phyloP scores from a whole-genome alignment of 1,140 invertebrate species.

The Cecropterus lyciades region DNA sequence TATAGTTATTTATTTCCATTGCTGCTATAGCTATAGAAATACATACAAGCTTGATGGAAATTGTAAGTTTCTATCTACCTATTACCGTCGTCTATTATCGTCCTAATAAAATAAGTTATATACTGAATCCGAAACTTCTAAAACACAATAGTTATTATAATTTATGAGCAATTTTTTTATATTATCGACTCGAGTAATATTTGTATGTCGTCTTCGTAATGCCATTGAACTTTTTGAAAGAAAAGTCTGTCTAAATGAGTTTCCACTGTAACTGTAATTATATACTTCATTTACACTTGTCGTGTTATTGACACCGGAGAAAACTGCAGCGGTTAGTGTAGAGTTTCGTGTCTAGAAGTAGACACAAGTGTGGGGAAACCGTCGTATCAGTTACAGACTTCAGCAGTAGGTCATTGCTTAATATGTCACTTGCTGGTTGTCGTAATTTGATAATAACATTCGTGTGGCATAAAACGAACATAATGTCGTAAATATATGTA shows the following conservation, averaged over 20 bases:
- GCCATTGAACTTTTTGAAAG: background rate
- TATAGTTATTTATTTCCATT: too few relatives aligned
- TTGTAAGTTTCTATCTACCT: too few relatives aligned
- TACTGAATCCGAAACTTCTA: too few relatives aligned
- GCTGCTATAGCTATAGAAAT: too few relatives aligned
- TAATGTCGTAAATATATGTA: background rate
- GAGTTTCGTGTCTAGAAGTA: conserved; percentile 6
- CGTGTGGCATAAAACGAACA: background rate
- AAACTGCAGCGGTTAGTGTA: conserved; percentile 5
- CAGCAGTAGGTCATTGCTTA: conserved; percentile 6
- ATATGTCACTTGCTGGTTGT: conserved; percentile 9
- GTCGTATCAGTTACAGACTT: conserved; percentile 8
- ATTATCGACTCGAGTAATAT: too few relatives aligned
- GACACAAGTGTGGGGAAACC: conserved; percentile 5
- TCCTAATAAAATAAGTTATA: too few relatives aligned
- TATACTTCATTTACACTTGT: conserved; percentile 2
- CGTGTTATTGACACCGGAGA: conserved; percentile 18
- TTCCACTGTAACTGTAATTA: conserved; percentile 8
- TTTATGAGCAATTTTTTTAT: too few relatives aligned
- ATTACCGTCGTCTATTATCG: too few relatives aligned
- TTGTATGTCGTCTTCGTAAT: too few relatives aligned
- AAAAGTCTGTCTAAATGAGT: background rate
- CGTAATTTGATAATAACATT: conserved; percentile 3
- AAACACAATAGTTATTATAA: too few relatives aligned
- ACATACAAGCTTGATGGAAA: too few relatives aligned